These are phyloP conservation scores for Varecia variegata DNA, from an alignment of 2,797 vertebrate genomes.

Conservation along the genomic window DNA sequence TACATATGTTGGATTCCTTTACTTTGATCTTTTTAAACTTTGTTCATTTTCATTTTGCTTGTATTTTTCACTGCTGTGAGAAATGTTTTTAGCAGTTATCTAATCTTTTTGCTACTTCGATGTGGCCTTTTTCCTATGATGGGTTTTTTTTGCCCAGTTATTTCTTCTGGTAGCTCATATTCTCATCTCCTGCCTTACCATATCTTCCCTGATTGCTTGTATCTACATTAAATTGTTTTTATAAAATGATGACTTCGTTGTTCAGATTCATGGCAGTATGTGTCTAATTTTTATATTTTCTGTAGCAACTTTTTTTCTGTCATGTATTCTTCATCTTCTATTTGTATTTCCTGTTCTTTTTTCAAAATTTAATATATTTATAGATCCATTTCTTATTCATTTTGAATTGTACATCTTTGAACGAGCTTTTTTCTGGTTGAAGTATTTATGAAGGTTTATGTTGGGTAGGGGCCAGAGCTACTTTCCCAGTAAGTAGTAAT, in stretches of 20 bases:
- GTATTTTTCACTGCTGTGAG: background rate
- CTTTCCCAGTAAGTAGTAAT: background rate
- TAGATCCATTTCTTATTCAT: background rate
- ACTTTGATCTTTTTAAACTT: background rate
- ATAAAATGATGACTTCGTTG: background rate
- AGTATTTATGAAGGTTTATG: background rate
- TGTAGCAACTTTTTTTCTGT: background rate
- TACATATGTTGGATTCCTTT: background rate
- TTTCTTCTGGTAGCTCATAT: background rate
- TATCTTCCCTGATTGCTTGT: background rate
- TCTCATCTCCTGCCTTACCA: background rate
- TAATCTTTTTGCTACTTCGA: background rate
- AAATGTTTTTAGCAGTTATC: background rate
- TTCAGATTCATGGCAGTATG: background rate
- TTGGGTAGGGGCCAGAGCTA: background rate
- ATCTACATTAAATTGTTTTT: background rate
- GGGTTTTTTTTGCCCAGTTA: background rate
- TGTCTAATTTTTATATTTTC: background rate
- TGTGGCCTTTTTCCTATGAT: background rate
- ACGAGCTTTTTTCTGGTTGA: constrained; percentile 8
- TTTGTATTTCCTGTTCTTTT: background rate
- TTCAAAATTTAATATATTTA: background rate
- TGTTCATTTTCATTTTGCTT: background rate
- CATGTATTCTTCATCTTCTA: background rate
- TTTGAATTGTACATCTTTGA: background rate